Percentiles rank a stretch among this genome's conserved stretches.
Conservation (phyloP, 2,888 invertebrate genomes). For the Agriopis aurantiaria region DNA sequence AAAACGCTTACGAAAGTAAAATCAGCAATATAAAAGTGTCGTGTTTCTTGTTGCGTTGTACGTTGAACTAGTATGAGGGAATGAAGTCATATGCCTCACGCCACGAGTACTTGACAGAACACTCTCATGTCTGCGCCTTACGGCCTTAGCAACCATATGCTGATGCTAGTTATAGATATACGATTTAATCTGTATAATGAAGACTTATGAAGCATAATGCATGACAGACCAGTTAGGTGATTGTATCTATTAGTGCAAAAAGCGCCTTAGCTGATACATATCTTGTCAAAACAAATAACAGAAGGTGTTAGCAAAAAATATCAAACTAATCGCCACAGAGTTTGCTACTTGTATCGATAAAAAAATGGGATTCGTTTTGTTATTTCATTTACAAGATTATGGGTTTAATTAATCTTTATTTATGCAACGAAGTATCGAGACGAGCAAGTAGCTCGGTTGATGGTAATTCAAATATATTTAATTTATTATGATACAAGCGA, state of each 20-base stretch:
- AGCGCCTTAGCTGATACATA: constrained; percentile 56
- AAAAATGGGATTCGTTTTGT: constrained; percentile 38
- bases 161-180: constrained; percentile 21
- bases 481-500: background rate
- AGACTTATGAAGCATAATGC: constrained; percentile 57
- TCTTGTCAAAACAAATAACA: constrained; percentile 71
- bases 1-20: too few relatives aligned
- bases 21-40: too few relatives aligned
- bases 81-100: constrained; percentile 1
- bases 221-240: constrained; percentile 46
- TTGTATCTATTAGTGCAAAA: constrained; percentile 58
- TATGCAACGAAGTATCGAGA: background rate
- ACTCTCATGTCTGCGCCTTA: constrained; percentile 10
- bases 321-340: constrained; percentile 50
- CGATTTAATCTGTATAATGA: constrained; percentile 43
- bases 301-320: constrained; percentile 55
- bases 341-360: constrained; percentile 50
- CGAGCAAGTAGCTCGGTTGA: background rate
- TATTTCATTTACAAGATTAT: constrained; percentile 40
- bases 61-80: background rate
- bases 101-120: background rate
- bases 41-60: too few relatives aligned
- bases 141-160: constrained; percentile 10
- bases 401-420: constrained; percentile 15
- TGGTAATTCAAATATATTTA: background rate